These are phyloP conservation scores for Pentamera pediparva DNA, from an alignment of 53 echinoderm and acorn worm genomes.

Conservation along the genomic window DNA sequence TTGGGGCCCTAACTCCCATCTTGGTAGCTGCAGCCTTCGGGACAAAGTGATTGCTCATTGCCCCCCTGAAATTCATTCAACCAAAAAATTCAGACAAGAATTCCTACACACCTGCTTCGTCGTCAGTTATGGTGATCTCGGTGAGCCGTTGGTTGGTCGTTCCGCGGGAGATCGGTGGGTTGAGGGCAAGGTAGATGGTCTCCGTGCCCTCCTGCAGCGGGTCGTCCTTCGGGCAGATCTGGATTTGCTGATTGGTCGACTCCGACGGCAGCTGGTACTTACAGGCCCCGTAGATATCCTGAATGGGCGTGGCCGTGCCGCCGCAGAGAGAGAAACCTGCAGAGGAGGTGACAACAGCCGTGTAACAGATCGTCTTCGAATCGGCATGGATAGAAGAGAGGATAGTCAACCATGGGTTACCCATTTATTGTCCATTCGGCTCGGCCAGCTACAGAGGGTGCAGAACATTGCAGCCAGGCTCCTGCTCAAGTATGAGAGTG, in stretches of 20 bases:
- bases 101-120: constrained; percentile 19
- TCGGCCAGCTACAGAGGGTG: too few relatives aligned
- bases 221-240: constrained; percentile 7
- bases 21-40: too few relatives aligned
- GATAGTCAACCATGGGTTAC: too few relatives aligned
- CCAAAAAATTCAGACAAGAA: neutral
- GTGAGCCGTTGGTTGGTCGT: neutral
- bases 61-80: too few relatives aligned
- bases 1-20: too few relatives aligned
- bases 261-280: neutral
- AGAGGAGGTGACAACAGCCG: neutral
- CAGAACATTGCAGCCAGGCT: too few relatives aligned
- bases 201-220: constrained; percentile 12
- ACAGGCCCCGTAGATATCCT: constrained; percentile 10
- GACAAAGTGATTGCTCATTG: too few relatives aligned
- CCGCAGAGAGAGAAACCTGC: constrained; percentile 15
- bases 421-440: too few relatives aligned
- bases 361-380: neutral
- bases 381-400: too few relatives aligned
- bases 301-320: neutral
- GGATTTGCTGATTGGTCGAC: constrained; percentile 1
- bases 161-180: neutral
- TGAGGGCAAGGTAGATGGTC: neutral
- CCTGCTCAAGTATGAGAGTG: too few relatives aligned
- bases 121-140: constrained; percentile 12